Evolutionary conservation across 1,140 invertebrate species (phyloP).

Genomic region (Anoplolepis gracilipes): DNA sequence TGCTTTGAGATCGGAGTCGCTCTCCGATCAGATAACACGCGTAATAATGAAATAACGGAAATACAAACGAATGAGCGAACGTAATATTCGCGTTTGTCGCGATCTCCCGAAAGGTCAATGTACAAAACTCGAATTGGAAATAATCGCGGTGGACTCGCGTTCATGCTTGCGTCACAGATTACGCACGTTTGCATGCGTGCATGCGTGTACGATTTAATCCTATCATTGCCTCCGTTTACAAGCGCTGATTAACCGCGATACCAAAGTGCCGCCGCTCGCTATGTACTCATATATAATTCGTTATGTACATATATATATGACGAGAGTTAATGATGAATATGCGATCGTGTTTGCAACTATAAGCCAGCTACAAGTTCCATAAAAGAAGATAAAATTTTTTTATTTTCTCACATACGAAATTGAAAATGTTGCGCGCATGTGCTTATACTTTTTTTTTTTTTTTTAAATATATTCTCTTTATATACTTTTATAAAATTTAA

Average conservation of each 20-base stretch:
- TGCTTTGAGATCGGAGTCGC: neutral
- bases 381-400: slow-evolving; percentile 30
- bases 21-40: no score
- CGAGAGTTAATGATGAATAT: neutral
- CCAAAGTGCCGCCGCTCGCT: slow-evolving; percentile 10
- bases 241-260: slow-evolving; percentile 22
- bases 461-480: no score
- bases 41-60: neutral
- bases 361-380: neutral
- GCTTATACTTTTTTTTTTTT: no score
- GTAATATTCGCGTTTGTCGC: neutral
- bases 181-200: neutral
- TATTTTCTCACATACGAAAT: slow-evolving; percentile 35
- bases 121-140: slow-evolving; percentile 55
- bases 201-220: slow-evolving; percentile 46
- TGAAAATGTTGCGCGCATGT: neutral
- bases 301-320: slow-evolving; percentile 4
- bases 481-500: slow-evolving; percentile 16
- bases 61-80: neutral
- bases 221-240: slow-evolving; percentile 37
- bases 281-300: neutral
- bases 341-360: slow-evolving; percentile 8
- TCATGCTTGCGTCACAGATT: slow-evolving; percentile 19
- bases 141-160: slow-evolving; percentile 40
- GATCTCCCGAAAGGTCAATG: slow-evolving; percentile 16